phyloP scores from a whole-genome alignment of 1,140 invertebrate genomes.

The Tenebrio molitor region DNA sequence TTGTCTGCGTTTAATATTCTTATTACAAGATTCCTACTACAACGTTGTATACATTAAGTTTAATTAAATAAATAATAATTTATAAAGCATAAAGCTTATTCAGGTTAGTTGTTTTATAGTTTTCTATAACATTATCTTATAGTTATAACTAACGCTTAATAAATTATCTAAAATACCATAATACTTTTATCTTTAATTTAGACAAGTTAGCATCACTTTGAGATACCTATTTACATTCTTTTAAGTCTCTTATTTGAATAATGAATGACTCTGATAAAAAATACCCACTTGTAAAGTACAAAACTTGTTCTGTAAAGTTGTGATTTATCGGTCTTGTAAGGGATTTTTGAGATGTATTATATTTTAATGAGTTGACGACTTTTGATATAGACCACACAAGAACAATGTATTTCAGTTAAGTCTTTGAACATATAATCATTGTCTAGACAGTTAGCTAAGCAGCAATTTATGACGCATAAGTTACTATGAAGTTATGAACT shows the following conservation, averaged over 20 bases:
- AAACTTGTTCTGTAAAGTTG: conserved; percentile 8
- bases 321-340: conserved; percentile 3
- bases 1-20: no score
- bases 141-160: conserved; percentile 23
- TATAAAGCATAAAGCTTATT: no score
- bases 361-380: conserved; percentile 32
- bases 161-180: no score
- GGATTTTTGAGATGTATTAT: conserved; percentile 18
- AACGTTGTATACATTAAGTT: no score
- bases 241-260: conserved; percentile 9
- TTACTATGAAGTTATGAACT: no score
- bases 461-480: no score
- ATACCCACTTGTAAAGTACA: neutral
- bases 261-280: conserved; percentile 6
- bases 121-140: no score
- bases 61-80: no score
- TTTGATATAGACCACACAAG: conserved; percentile 37
- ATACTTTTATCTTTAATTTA: no score
- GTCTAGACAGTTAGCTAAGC: conserved; percentile 23
- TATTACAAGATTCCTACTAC: no score
- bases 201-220: neutral
- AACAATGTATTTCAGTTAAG: conserved; percentile 37
- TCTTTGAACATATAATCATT: conserved; percentile 16
- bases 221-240: neutral
- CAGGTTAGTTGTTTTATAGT: no score